These are phyloP conservation scores for Salvelinus namaycush DNA, from an alignment of 2,113 vertebrate genomes.

Conservation along the genomic window DNA sequence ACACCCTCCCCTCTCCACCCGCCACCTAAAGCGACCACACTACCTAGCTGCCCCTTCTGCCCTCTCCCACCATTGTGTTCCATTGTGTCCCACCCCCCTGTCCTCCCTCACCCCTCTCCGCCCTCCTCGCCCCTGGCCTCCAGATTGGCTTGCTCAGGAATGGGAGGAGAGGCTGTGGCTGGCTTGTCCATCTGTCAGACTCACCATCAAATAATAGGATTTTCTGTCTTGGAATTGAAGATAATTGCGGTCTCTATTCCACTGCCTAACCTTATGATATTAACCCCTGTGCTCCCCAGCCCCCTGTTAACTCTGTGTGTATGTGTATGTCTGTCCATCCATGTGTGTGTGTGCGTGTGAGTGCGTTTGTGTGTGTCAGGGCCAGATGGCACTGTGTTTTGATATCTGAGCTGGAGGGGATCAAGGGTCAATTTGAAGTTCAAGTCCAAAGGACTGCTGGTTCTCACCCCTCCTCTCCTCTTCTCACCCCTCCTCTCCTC, in stretches of 20 bases:
- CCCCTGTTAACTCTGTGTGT: no score
- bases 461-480: conserved; percentile 25
- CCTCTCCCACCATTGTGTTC: conserved; percentile 70
- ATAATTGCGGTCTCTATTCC: conserved; percentile 81
- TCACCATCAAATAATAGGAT: conserved; percentile 77
- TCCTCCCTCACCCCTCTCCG: conserved; percentile 21
- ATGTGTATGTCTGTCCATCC: no score
- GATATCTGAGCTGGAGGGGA: conserved; percentile 74
- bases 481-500: not conserved
- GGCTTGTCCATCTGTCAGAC: conserved; percentile 81
- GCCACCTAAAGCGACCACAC: not conserved
- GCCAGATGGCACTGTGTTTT: conserved; percentile 85
- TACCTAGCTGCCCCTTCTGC: conserved; percentile 13
- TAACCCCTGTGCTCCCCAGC: conserved; percentile 73
- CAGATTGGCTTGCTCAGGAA: conserved; percentile 75
- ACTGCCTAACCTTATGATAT: conserved; percentile 80
- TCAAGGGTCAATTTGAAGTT: conserved; percentile 84
- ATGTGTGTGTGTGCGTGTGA: no score
- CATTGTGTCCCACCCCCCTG: not conserved
- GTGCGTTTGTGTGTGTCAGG: conserved; percentile 16
- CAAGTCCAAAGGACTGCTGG: conserved; percentile 72
- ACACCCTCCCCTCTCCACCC: conserved; percentile 31
- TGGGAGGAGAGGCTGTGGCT: conserved; percentile 71
- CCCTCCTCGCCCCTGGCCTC: conserved; percentile 34
- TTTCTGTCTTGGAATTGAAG: conserved; percentile 81